phyloP scores from a whole-genome alignment of 2,888 invertebrate species.

The Pollenia angustigena region DNA sequence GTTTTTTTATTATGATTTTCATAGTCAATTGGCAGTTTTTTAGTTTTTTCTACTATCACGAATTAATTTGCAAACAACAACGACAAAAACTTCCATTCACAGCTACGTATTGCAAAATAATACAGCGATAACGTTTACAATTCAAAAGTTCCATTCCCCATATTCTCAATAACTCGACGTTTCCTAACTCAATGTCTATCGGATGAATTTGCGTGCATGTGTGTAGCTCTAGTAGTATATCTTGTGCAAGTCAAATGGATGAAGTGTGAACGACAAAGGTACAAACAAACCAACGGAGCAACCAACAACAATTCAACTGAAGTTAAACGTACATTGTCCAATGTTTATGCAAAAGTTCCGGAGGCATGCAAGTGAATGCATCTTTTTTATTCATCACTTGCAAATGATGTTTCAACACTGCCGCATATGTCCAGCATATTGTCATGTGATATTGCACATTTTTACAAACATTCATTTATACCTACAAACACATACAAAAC shows the following conservation, averaged over 20 bases:
- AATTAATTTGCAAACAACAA: slow-evolving; percentile 50
- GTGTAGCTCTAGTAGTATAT: slow-evolving; percentile 15
- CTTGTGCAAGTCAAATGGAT: slow-evolving; percentile 41
- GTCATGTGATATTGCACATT: slow-evolving; percentile 37
- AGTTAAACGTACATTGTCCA: slow-evolving; percentile 19
- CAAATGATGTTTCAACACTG: slow-evolving; percentile 58
- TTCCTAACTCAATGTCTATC: slow-evolving; percentile 18
- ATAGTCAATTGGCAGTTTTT: slow-evolving; percentile 37
- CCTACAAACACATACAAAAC: not conserved
- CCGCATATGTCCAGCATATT: slow-evolving; percentile 42
- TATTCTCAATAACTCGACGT: slow-evolving; percentile 32
- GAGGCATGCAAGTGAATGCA: slow-evolving; percentile 62
- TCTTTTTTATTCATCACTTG: slow-evolving; percentile 63
- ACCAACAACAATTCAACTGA: slow-evolving; percentile 41
- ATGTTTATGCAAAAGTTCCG: slow-evolving; percentile 51
- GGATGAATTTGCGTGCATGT: slow-evolving; percentile 15
- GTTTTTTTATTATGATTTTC: slow-evolving; percentile 21
- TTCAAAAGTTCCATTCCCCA: slow-evolving; percentile 10
- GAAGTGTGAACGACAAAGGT: slow-evolving; percentile 55
- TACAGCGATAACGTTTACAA: slow-evolving; percentile 21
- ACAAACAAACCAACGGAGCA: slow-evolving; percentile 11
- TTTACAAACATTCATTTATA: not conserved
- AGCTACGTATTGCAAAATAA: not conserved
- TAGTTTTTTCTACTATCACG: slow-evolving; percentile 27
- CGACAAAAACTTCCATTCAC: slow-evolving; percentile 3